Conservation (phyloP, 2,797 vertebrate genomes). For the Scarus forsteni region DNA sequence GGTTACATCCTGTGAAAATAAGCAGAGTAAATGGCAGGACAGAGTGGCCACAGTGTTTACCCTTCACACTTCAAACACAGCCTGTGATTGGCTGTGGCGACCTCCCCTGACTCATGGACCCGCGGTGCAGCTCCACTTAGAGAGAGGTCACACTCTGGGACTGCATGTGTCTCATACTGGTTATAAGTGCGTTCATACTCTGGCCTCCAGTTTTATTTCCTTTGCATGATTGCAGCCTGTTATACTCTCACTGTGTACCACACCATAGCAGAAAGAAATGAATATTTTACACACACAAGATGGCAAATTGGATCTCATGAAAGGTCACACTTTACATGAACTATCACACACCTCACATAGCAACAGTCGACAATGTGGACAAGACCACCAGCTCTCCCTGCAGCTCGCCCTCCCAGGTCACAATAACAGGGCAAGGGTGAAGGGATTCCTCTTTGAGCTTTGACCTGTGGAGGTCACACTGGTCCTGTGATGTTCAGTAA, state of each 20-base stretch:
- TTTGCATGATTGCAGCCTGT: constrained; percentile 38
- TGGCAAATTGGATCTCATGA: constrained; percentile 32
- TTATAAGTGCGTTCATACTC: constrained; percentile 24
- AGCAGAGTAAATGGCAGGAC: constrained; percentile 89
- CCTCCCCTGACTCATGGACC: constrained; percentile 87
- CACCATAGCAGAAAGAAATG: constrained; percentile 29
- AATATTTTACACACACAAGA: constrained; percentile 46
- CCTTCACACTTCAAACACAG: constrained; percentile 91
- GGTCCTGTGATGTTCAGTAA: constrained; percentile 80
- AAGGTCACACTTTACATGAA: constrained; percentile 57
- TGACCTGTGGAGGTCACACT: constrained; percentile 82
- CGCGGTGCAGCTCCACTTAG: constrained; percentile 83
- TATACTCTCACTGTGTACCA: constrained; percentile 20
- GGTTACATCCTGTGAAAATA: constrained; percentile 94
- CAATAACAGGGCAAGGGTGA: constrained; percentile 87
- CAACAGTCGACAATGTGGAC: constrained; percentile 42
- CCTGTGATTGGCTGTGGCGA: constrained; percentile 94
- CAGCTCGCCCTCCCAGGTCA: constrained; percentile 70
- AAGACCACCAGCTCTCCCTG: constrained; percentile 76
- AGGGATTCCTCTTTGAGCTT: constrained; percentile 84
- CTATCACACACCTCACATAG: constrained; percentile 41
- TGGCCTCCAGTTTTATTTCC: constrained; percentile 45
- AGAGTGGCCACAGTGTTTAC: constrained; percentile 90
- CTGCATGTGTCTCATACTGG: constrained; percentile 16
- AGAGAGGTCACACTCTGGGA: constrained; percentile 69